Evolutionary conservation across 2,888 invertebrate species (phyloP), one percentile per base, ranked within the genome.

Genomic region (Suillia variegata): DNA sequence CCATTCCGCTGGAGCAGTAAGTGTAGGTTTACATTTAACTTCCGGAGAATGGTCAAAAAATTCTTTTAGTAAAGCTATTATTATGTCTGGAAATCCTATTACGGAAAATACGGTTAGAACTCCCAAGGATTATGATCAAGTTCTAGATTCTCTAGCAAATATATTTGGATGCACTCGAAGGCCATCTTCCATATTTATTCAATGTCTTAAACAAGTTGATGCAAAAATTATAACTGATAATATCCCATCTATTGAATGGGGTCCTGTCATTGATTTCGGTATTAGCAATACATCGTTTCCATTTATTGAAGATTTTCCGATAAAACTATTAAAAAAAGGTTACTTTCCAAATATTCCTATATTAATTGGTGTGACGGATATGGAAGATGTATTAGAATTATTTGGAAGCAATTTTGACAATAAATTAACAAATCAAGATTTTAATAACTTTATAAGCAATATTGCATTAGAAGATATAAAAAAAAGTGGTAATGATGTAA

Each of bases 31-130:
- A 1, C 93, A 93, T 78, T 83, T 92, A 76, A 83, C 90, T 26
- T 88, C 89, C 2, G 80, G 82, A 2, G 84, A 86, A 54, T 86
- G 86, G 78, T 89, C 89, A 0, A 83, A 85, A 42, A 88, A 88
- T 21, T 75, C 73, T 10, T 93, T 93, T 69, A 79, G 91, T 62
- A 86, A 90, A 78, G 91, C 90, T 0, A 91, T 93, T 54, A 87
- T 89, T 13, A 92, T 93, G 92, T 92, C 93, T 64, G 92, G 92
- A 0, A 91, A 88, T 71, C 87, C 89, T 0, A 79, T 91, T 4
- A 85, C 85, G 24, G 84, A 88, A 31, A 84, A 84, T 2, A 85
- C 87, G 1, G 87, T 92, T 0, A 86, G 87, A 60, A 85, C 85
- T 54, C 87, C 89, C 0, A 83, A 86, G 63, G 86, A 87, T 65